Evolutionary conservation across 2,113 vertebrate species (phyloP).

Genomic region (Mixornis gularis): DNA sequence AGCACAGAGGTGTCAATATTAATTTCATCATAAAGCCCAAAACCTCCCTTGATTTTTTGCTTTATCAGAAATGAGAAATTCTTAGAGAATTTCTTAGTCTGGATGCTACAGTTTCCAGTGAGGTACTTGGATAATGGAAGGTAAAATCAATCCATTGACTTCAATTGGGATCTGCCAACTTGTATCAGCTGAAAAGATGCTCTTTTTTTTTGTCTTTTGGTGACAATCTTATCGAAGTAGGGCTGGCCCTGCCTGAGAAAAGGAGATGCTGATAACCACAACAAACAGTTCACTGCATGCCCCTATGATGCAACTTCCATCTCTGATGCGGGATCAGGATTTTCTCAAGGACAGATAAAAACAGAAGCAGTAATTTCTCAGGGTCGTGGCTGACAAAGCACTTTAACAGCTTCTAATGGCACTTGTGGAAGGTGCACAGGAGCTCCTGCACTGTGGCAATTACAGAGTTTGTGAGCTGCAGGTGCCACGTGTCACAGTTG

Average conservation of each 20-base stretch:
- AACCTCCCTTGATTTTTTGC: neutral
- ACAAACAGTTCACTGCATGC: neutral
- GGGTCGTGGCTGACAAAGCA: conserved; percentile 37
- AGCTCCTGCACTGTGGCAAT: neutral
- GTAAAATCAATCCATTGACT: neutral
- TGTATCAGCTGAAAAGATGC: neutral
- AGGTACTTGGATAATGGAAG: neutral
- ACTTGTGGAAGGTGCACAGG: neutral
- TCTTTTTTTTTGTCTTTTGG: conserved; percentile 7
- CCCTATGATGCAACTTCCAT: neutral
- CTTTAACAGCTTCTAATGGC: neutral
- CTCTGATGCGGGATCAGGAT: neutral
- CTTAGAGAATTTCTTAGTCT: neutral
- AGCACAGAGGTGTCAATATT: neutral
- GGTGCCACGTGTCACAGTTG: neutral
- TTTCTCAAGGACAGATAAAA: neutral
- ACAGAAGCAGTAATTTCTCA: conserved; percentile 14
- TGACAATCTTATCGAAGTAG: conserved; percentile 52
- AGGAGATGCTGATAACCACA: conserved; percentile 3
- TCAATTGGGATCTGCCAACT: neutral
- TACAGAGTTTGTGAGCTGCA: neutral
- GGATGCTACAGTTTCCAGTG: conserved; percentile 9
- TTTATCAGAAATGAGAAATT: neutral
- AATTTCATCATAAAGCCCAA: neutral
- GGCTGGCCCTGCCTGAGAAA: conserved; percentile 33